Conservation (phyloP, 1,140 invertebrate species). For the Lordiphosa collinella region DNA sequence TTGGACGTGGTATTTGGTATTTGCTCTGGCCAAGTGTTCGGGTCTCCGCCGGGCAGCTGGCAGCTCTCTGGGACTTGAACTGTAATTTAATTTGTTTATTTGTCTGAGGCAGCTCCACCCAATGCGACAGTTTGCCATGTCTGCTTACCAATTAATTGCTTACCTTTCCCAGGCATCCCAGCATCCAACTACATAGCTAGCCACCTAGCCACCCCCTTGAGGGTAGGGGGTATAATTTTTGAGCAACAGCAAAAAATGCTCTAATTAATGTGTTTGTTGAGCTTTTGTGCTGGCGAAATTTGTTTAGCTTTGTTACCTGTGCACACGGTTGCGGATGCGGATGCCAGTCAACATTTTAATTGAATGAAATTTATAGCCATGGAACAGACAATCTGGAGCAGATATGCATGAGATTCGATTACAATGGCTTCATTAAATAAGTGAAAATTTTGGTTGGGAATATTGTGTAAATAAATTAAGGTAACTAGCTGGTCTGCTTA, state of each 20-base stretch:
- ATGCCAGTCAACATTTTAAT: conserved; percentile 60
- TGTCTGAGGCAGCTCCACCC: conserved; percentile 28
- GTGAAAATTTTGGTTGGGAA: neutral
- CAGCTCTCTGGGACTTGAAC: conserved; percentile 44
- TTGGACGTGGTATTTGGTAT: neutral
- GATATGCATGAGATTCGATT: conserved; percentile 28
- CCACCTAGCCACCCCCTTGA: conserved; percentile 8
- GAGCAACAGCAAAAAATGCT: conserved; percentile 30
- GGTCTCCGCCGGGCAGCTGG: conserved; percentile 35
- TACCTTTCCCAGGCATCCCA: conserved; percentile 12
- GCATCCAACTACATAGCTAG: too few relatives aligned
- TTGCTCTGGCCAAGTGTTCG: conserved; percentile 23
- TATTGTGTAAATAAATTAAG: too few relatives aligned
- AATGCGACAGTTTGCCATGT: neutral
- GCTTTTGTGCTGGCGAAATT: conserved; percentile 55
- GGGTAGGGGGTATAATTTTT: conserved; percentile 10
- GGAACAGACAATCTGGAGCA: neutral
- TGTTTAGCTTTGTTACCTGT: conserved; percentile 43
- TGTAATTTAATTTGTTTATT: conserved; percentile 77
- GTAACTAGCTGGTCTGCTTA: too few relatives aligned
- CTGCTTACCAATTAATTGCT: neutral
- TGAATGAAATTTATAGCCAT: conserved; percentile 55
- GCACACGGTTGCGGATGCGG: conserved; percentile 19
- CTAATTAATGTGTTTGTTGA: conserved; percentile 73
- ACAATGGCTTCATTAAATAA: conserved; percentile 39